Evolutionary conservation across 2,888 invertebrate species (phyloP), one percentile per base, ranked within the genome.

Genomic region (Seira musarum): DNA sequence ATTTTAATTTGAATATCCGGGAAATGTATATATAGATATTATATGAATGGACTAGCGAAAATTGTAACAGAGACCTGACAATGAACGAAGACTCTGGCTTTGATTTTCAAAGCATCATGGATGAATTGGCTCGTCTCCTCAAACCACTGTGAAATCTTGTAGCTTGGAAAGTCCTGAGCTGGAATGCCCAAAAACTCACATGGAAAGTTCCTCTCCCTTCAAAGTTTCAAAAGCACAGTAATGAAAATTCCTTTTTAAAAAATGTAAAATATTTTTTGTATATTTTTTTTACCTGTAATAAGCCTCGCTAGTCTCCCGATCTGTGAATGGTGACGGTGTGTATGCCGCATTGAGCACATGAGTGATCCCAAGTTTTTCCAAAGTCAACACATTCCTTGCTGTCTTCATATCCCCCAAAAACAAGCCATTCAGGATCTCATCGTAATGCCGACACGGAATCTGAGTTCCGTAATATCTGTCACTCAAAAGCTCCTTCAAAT

Each of bases 261-360:
- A 30, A 5, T 30, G 30, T 30, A 30, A 30, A n/a, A n/a, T n/a
- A n/a, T n/a, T n/a, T n/a, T 5, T 30, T 30, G 30, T 8, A 30
- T 8, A n/a, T n/a, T n/a, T n/a, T n/a, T n/a, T 13, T 17, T 53
- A 53, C 19, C 40, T 70, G 69, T 86, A 86, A 49, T 82, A 86
- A 2, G 63, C 74, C 24, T 83, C 81, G 60, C 82, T 83, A 1
- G 84, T 84, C 68, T 86, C 82, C 17, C 83, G 77, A 46, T 82
- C 84, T 10, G 82, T 78, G 63, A 79, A 81, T 19, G 80, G 77
- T 21, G 74, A 78, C 15, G 85, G 80, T 0, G 89, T 89, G 40
- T 88, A 87, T 1, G 90, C 90, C 10, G 89, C 89, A 85, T 91
- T 91, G 64, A 91, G 82, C 0, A 90, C 88, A 84, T 90, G 90